Evolutionary conservation across 2,888 invertebrate genomes (phyloP), one percentile per base, ranked within the genome.

Genomic region (Glaucopsyche alexis): DNA sequence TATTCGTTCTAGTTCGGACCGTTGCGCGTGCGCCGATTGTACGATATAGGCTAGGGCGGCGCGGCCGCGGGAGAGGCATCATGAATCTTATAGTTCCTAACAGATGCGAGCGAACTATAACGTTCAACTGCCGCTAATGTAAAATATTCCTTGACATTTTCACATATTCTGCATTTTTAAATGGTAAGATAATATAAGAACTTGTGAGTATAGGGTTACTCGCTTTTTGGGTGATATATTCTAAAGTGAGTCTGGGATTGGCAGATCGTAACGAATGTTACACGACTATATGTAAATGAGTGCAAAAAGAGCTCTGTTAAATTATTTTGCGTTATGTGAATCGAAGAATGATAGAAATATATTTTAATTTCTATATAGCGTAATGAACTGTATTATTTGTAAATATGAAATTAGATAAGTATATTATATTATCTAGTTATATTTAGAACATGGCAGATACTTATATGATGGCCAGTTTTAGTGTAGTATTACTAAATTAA

Each of bases 401-500:
- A 94, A 90, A 94, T 94, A 94, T 88, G 87, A 92, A 85, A 84
- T 82, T 90, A 91, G 90, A 89, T 93, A 94, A 94, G 94, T 88
- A 94, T 94, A 94, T 94, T 94, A 94, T 92, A 92, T 92, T 90
- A 90, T 86, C 84, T 93, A 92, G 93, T 93, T 93, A 92, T 93
- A 90, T 89, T 89, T 91, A 93, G 85, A 94, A 94, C 93, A 93
- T 94, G 94, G 94, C 94, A 92, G 93, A 94, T 94, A 94, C 94
- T 94, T 94, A 94, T 94, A 93, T 88, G 91, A 94, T 91, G 95
- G 95, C 95, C 95, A 95, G 95, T 95, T 95, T 80, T 94, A 94
- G 94, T 88, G 93, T 94, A 94, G 94, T 94, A 94, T 94, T 94
- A 94, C 94, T 94, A 94, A 93, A 93, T 91, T 90, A 88, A 93